These are phyloP conservation scores for Cotesia typhae DNA, from an alignment of 1,140 invertebrate species.

Conservation along the genomic window DNA sequence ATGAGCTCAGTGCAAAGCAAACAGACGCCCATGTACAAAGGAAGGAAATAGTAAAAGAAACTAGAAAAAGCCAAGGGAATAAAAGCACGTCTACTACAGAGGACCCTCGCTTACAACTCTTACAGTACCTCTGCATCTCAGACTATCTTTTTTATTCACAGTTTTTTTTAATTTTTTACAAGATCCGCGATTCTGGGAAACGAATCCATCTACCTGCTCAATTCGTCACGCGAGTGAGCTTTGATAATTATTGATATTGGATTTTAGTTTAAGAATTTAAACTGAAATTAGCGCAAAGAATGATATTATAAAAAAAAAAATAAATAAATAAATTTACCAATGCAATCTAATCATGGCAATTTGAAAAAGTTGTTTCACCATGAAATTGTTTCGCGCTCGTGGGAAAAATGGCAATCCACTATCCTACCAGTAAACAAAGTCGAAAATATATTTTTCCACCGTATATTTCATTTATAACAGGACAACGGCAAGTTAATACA, in stretches of 20 bases:
- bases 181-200: constrained; percentile 27
- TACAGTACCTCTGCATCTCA: constrained; percentile 1
- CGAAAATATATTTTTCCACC: constrained; percentile 26
- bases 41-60: constrained; percentile 41
- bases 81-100: constrained; percentile 33
- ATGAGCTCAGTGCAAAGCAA: constrained; percentile 50
- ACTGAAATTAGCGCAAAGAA: too few species aligned
- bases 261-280: too few species aligned
- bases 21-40: constrained; percentile 43
- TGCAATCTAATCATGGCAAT: constrained; percentile 28
- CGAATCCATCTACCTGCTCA: constrained; percentile 19
- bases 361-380: too few species aligned
- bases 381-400: too few species aligned
- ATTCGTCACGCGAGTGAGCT: constrained; percentile 36
- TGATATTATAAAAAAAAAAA: background rate
- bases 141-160: background rate
- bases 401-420: constrained; percentile 6
- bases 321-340: constrained; percentile 2
- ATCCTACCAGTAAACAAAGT: constrained; percentile 27
- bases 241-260: constrained; percentile 25
- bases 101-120: constrained; percentile 10
- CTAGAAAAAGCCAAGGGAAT: constrained; percentile 34
- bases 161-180: constrained; percentile 11
- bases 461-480: constrained; percentile 1
- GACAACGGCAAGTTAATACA: background rate